Base-by-base conservation (phyloP, 2,113 vertebrate genomes). In the Macroglossus sobrinus region DNA sequence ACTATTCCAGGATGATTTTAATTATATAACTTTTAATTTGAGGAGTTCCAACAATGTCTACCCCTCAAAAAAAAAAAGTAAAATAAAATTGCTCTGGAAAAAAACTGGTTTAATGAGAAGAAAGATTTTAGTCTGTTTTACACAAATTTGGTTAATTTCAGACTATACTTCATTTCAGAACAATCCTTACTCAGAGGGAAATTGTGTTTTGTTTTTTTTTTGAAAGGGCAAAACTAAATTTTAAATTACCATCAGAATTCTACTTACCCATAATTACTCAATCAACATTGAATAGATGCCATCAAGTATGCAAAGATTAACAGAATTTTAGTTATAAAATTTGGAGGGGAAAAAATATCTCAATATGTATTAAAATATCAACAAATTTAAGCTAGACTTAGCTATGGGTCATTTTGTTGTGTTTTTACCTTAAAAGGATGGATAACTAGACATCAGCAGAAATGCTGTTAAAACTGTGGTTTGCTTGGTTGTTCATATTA, bases 241-340 rank as follows among this genome's bases (percentile, higher is more conserved):
- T 92, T 86, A 91, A 94, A 64, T 89, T 43, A 85, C 40, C 43
- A 91, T 33, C 3, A 72, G 30, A 91, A 61, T 78, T 96, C 33
- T 84, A 91, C 15, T 16, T 50, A 50, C 16, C 74, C n/a, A 81
- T 75, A 90, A 53, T 91, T 84, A 94, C 4, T 18, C 35, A 61
- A 59, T 59, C 71, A 78, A 69, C 68, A 93, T 2, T 72, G 79
- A 81, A 14, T 30, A 57, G 15, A 92, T 76, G 16, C 57, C 35
- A 85, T 47, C 57, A 95, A 78, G 14, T 53, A 69, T 75, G 50
- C 43, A 92, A 79, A 82, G 22, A 91, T 30, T 55, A 91, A 92
- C 8, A 94, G 57, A 94, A 96, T 91, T 93, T 93, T 63, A 81
- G 12, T 91, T 80, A 92, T 19, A 84, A 96, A 96, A 80, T 59